Evolutionary conservation across 2,888 invertebrate species (phyloP).

Genomic region (Dynastes maya): DNA sequence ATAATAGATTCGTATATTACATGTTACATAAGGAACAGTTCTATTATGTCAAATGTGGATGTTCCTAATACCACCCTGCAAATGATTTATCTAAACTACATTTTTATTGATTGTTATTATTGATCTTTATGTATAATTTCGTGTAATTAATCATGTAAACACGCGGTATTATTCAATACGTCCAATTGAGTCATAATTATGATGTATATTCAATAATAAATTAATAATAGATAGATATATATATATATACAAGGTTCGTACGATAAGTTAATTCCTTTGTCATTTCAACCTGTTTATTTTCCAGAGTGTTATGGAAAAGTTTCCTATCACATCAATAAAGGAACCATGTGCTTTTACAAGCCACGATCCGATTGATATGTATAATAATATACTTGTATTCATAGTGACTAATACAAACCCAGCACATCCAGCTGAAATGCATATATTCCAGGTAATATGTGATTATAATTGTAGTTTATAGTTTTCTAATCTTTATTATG

Average conservation of each 20-base stretch:
- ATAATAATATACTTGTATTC: conserved; percentile 98
- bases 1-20: neutral
- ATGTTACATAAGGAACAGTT: too few relatives aligned
- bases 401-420: conserved; percentile 82
- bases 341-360: conserved; percentile 98
- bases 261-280: neutral
- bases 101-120: too few relatives aligned
- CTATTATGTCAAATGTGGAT: too few relatives aligned
- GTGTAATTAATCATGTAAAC: too few relatives aligned
- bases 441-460: conserved; percentile 87
- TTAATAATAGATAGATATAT: too few relatives aligned
- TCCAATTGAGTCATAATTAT: too few relatives aligned
- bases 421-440: conserved; percentile 90
- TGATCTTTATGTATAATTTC: too few relatives aligned
- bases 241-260: neutral
- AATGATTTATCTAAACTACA: too few relatives aligned
- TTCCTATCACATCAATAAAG: conserved; percentile 92
- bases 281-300: neutral
- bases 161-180: too few relatives aligned
- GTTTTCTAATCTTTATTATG: conserved; percentile 9
- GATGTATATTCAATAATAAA: too few relatives aligned
- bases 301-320: conserved; percentile 88
- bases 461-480: conserved; percentile 49
- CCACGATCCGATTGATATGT: conserved; percentile 95
- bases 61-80: too few relatives aligned